Evolutionary conservation across 2,888 invertebrate species (phyloP).

Genomic region (Trissolcus japonicus): DNA sequence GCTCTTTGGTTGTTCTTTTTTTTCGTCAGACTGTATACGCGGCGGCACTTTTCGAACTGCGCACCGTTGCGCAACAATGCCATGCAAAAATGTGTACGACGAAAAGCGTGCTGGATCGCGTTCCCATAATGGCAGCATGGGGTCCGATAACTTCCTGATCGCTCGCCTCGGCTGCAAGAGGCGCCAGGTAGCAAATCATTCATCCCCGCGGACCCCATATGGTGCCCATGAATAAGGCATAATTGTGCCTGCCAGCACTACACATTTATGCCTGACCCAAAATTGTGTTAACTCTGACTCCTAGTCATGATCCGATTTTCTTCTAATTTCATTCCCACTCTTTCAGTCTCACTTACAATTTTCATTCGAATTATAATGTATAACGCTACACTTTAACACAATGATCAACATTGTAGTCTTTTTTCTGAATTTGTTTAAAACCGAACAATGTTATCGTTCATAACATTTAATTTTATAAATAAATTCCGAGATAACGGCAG

Average conservation of each 20-base stretch:
- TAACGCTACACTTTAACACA: background rate
- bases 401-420: background rate
- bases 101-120: slow-evolving; percentile 65
- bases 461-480: too few relatives aligned
- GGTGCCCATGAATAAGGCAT: slow-evolving; percentile 53
- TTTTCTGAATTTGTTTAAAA: background rate
- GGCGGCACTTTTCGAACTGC: slow-evolving; percentile 63
- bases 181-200: slow-evolving; percentile 64
- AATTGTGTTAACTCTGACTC: slow-evolving; percentile 29
- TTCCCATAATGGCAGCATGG: slow-evolving; percentile 69
- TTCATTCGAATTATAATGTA: too few relatives aligned
- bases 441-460: background rate
- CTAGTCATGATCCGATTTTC: slow-evolving; percentile 18
- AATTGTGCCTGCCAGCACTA: slow-evolving; percentile 46
- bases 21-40: slow-evolving; percentile 11
- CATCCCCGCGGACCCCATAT: slow-evolving; percentile 58
- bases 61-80: slow-evolving; percentile 69
- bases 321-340: slow-evolving; percentile 17
- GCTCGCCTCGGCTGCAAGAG: slow-evolving; percentile 59
- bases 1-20: slow-evolving; percentile 11
- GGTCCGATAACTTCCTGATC: slow-evolving; percentile 59
- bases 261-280: slow-evolving; percentile 16
- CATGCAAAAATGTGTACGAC: slow-evolving; percentile 63
- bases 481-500: too few relatives aligned
- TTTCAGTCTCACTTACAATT: background rate